A percentile compares a stretch with the other conserved stretches of the same genome.
These are phyloP conservation scores for Morone chrysops DNA, from an alignment of 2,113 vertebrate genomes.

Conservation along the genomic window DNA sequence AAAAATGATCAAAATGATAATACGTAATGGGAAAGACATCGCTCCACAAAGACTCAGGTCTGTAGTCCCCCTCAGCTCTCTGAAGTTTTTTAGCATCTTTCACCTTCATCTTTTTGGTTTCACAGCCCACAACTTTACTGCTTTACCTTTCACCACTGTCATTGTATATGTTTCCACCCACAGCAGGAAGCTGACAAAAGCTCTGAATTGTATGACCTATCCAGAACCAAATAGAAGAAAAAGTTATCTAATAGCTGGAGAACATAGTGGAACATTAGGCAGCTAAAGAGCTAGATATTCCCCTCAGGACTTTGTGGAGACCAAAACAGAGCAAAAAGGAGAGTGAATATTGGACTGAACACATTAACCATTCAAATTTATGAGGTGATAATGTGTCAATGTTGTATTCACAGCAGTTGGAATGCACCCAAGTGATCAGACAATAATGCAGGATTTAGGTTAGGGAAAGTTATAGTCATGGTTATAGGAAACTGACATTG, in stretches of 20 bases:
- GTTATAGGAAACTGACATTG: not conserved
- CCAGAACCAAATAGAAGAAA: not conserved
- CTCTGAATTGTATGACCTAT: not conserved
- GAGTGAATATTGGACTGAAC: not conserved
- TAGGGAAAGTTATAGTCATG: no score
- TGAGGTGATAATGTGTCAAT: not conserved
- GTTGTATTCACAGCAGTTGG: not conserved
- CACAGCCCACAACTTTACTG: no score
- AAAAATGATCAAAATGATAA: no score
- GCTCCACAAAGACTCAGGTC: no score
- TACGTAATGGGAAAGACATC: no score
- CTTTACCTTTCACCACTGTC: no score
- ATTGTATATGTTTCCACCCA: not conserved
- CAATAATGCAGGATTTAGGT: not conserved
- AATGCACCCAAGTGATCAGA: not conserved
- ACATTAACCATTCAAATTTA: not conserved
- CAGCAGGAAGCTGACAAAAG: not conserved
- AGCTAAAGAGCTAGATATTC: not conserved
- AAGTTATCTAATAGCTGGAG: not conserved
- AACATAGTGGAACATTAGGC: not conserved
- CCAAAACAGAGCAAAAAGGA: not conserved
- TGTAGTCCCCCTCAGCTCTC: no score
- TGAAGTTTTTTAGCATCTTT: no score
- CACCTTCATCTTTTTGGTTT: no score
- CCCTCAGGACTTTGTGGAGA: not conserved